These are phyloP conservation scores for Conomelus anceps DNA, from an alignment of 2,888 invertebrate species.

Conservation along the genomic window DNA sequence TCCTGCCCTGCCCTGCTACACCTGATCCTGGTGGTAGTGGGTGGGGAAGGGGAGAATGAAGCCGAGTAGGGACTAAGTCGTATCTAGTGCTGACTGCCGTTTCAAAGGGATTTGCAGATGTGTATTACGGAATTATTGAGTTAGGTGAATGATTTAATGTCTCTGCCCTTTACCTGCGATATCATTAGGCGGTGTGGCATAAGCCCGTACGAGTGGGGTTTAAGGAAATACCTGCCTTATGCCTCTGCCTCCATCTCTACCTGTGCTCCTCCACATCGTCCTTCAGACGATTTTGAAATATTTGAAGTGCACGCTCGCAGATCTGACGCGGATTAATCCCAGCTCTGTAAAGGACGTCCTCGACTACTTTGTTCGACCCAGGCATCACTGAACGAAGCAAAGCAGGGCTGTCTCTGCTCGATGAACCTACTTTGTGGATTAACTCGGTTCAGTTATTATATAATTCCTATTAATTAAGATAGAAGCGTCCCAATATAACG, in stretches of 20 bases:
- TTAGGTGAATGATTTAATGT: constrained; percentile 28
- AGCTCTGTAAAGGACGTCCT: background rate
- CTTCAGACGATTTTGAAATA: constrained; percentile 1
- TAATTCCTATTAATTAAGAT: constrained; percentile 14
- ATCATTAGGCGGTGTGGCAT: constrained; percentile 22
- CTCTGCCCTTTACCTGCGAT: constrained; percentile 24
- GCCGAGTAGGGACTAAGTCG: constrained; percentile 14
- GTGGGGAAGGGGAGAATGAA: constrained; percentile 1
- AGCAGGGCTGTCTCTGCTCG: background rate
- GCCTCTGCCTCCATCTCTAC: background rate
- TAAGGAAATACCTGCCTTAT: constrained; percentile 9
- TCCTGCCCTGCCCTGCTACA: background rate
- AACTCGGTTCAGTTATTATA: constrained; percentile 9
- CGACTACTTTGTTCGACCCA: background rate
- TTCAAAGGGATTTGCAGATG: constrained; percentile 27
- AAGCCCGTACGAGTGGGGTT: constrained; percentile 24
- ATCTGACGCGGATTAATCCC: constrained; percentile 10
- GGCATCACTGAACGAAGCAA: background rate
- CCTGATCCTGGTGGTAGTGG: background rate
- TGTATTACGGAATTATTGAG: constrained; percentile 28
- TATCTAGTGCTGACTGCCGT: constrained; percentile 15
- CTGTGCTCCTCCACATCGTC: background rate
- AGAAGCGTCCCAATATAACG: background rate
- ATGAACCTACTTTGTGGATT: constrained; percentile 13
- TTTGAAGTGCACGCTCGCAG: constrained; percentile 5